phyloP scores from a whole-genome alignment of 2,888 invertebrate genomes.

The Synanthedon tipuliformis region DNA sequence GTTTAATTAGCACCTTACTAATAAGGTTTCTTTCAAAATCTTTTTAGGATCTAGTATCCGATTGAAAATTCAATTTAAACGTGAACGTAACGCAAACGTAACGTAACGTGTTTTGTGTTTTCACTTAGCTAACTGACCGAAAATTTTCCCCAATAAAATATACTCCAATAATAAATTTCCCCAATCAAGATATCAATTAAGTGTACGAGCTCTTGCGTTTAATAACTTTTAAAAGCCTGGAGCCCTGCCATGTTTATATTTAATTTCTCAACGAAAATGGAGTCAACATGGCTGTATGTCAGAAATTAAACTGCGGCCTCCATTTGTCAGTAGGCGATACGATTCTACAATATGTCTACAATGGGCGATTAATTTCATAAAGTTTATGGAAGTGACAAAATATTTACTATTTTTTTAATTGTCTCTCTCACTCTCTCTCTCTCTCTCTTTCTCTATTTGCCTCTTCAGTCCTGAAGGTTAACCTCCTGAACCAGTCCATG shows the following conservation, averaged over 20 bases:
- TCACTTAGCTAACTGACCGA: background rate
- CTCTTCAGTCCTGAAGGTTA: no score
- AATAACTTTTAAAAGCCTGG: conserved; percentile 8
- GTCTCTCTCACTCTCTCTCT: no score
- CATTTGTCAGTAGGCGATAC: conserved; percentile 40
- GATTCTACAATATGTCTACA: conserved; percentile 10
- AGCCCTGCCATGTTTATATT: conserved; percentile 34
- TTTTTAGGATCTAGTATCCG: no score
- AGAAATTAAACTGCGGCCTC: conserved; percentile 46
- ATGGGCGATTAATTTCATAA: no score
- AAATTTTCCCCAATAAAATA: background rate
- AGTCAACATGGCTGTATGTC: conserved; percentile 39
- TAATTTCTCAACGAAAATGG: conserved; percentile 37
- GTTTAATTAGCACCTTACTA: no score
- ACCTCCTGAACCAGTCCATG: no score
- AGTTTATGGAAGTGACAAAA: background rate
- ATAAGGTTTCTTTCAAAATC: no score
- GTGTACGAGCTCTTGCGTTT: conserved; percentile 2
- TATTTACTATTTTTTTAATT: no score
- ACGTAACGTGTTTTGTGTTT: no score
- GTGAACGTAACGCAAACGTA: no score
- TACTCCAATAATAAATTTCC: background rate
- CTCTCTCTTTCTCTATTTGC: no score
- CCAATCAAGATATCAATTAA: conserved; percentile 25
- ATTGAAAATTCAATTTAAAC: no score